These are phyloP conservation scores for Hemiscyllium ocellatum DNA, from an alignment of 2,113 vertebrate species.

Conservation along the genomic window DNA sequence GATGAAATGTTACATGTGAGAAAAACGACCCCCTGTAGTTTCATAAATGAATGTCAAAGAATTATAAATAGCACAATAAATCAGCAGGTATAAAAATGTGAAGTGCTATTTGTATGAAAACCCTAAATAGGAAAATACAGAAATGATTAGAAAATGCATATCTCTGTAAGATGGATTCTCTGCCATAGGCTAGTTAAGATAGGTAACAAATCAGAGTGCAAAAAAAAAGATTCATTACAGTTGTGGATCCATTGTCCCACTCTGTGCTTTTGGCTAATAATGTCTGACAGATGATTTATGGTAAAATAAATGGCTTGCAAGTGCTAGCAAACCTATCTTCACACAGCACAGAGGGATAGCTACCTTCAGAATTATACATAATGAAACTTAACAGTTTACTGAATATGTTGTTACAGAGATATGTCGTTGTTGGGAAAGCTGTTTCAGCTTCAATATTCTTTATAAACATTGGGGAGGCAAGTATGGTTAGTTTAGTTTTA, in stretches of 20 bases:
- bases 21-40: not conserved
- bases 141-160: not conserved
- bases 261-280: constrained; percentile 39
- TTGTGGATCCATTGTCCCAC: not conserved
- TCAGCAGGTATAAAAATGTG: not conserved
- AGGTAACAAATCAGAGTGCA: constrained; percentile 32
- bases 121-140: not conserved
- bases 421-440: constrained; percentile 37
- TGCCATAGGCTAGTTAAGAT: not conserved
- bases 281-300: constrained; percentile 42
- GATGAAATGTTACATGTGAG: not conserved
- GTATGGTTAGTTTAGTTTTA: not conserved
- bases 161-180: not conserved
- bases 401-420: not conserved
- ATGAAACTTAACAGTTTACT: constrained; percentile 37
- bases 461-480: not conserved
- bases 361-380: constrained; percentile 39
- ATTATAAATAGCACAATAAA: not conserved
- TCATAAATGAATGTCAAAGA: not conserved
- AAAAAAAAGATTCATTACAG: constrained; percentile 14
- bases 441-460: constrained; percentile 32
- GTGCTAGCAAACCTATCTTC: constrained; percentile 15
- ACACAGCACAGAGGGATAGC: constrained; percentile 18
- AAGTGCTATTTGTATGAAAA: not conserved
- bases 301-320: constrained; percentile 36